Percentiles rank a stretch among this genome's conserved stretches.
These are phyloP conservation scores for Gorsachius goisagi DNA, from an alignment of 2,113 vertebrate genomes.

Conservation along the genomic window DNA sequence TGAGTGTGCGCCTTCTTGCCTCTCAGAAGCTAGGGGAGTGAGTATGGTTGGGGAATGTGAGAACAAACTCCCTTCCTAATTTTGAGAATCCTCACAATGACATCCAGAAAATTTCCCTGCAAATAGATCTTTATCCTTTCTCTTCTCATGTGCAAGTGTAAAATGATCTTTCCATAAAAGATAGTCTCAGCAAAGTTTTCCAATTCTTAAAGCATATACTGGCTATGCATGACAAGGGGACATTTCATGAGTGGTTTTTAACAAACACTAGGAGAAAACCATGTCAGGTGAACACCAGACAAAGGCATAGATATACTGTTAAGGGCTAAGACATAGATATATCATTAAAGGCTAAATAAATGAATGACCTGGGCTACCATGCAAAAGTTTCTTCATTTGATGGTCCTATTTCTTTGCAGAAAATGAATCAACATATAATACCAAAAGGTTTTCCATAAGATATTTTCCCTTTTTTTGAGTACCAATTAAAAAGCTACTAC, in stretches of 20 bases:
- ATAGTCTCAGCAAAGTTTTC: not conserved
- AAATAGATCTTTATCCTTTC: not conserved
- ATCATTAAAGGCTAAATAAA: not conserved
- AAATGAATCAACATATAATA: not conserved
- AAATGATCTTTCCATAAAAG: not conserved
- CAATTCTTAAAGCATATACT: not conserved
- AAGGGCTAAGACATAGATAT: not conserved
- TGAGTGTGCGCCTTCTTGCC: not conserved
- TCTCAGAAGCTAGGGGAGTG: not conserved
- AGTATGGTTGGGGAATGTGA: not conserved
- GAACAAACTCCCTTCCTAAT: not conserved
- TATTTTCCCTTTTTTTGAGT: not conserved
- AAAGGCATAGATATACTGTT: not conserved
- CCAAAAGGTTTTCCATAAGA: fast-evolving
- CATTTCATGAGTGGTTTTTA: not conserved
- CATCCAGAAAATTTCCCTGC: not conserved
- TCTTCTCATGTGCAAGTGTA: not conserved
- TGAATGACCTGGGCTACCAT: not conserved
- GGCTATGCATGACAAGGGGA: not conserved
- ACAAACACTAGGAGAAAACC: not conserved
- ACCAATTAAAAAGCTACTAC: not conserved
- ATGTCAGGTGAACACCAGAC: not conserved
- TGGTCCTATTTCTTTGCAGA: not conserved
- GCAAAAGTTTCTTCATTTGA: not conserved
- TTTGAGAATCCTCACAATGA: not conserved